Evolutionary conservation across 1,140 invertebrate genomes (phyloP).

Genomic region (Drosophila nikananu): DNA sequence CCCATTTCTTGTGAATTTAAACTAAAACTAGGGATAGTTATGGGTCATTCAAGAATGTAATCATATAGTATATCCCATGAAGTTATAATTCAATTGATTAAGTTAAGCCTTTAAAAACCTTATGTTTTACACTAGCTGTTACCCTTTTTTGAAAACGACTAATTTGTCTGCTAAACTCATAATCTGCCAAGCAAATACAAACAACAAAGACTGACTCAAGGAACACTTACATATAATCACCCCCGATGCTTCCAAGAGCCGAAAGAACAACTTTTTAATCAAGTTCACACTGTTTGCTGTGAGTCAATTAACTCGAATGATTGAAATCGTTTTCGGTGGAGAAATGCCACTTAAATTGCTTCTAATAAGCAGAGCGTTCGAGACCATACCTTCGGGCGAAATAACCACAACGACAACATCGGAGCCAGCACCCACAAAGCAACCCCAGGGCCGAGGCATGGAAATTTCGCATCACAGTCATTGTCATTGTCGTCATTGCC

Average conservation of each 20-base stretch:
- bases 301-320: conserved; percentile 64
- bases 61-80: no score
- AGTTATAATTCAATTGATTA: no score
- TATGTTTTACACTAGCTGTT: background rate
- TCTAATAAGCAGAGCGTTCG: conserved; percentile 45
- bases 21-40: background rate
- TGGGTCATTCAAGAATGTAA: no score
- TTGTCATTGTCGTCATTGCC: conserved; percentile 63
- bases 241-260: background rate
- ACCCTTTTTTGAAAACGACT: no score
- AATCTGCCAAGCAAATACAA: conserved; percentile 3
- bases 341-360: conserved; percentile 62
- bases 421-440: conserved; percentile 35
- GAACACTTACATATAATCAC: background rate
- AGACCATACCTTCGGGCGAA: conserved; percentile 23
- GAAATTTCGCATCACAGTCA: conserved; percentile 69
- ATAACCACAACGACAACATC: conserved; percentile 33
- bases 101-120: background rate
- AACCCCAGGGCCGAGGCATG: conserved; percentile 34
- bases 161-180: background rate
- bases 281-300: conserved; percentile 50
- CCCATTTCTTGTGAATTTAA: background rate
- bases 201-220: background rate
- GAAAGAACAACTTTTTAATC: conserved; percentile 65
- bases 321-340: conserved; percentile 52